Base-by-base conservation (phyloP, 1,140 invertebrate species). In the Drosophila fuyamai region DNA sequence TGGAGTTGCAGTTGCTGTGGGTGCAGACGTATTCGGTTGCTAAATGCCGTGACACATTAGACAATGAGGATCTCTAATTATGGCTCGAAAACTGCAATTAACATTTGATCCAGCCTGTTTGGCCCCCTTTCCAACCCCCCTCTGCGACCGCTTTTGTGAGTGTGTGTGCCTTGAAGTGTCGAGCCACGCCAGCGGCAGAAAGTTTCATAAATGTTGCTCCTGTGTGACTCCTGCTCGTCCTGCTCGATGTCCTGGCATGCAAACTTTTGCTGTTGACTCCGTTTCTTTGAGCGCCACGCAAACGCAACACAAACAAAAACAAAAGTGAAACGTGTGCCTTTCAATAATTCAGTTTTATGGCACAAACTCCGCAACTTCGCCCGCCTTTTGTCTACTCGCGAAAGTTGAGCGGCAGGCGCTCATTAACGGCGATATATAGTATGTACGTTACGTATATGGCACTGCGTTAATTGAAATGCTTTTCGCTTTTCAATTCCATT, bases 41-140 rank as follows among this genome's bases (percentile, higher is more conserved):
- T 88, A 88, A 89, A 89, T 84, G 84, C 84, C 84, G 36, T 75
- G 80, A 89, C 71, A 83, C 68, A 89, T 89, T 89, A 84, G 80
- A 89, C 84, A 89, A 83, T 76, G 76, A 79, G 76, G 61, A 76
- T 79, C 83, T 89, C 84, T 89, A 80, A 89, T 90, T 88, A 88
- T 81, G 80, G 82, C 84, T 85, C 63, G 66, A 77, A 75, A 85
- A 79, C 82, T 81, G 83, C 84, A 88, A 88, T 89, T 88, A 88
- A 89, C 84, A 88, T 88, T 83, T 88, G 84, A 89, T 80, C 84
- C 68, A 44, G 48, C 44, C 46, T 51, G 58, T 51, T 46, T 38
- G 29, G 29, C 29, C 29, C 29, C 29, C 29, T 8, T 7, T 0
- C 0, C 5, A 32, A 6, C 7, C 29, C 29, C 29, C 8, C 53